A percentile compares a stretch with the other conserved stretches of the same genome.
These are phyloP conservation scores for Branchinecta lindahli DNA, from an alignment of 1,140 invertebrate species.

Conservation along the genomic window DNA sequence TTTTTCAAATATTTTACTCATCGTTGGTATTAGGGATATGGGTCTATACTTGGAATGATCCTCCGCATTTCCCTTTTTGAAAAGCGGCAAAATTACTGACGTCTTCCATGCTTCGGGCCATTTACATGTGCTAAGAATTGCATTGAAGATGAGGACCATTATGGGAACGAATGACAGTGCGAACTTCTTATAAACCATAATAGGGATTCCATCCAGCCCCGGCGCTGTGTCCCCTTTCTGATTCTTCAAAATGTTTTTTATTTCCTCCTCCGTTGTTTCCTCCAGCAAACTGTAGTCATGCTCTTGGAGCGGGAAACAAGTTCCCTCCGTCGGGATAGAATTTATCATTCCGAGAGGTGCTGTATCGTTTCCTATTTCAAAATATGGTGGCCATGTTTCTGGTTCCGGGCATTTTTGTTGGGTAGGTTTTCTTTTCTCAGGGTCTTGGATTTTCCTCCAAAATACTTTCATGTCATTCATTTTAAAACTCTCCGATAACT, in stretches of 20 bases:
- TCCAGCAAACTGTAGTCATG: conserved; percentile 9
- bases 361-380: conserved; percentile 9
- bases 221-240: conserved; percentile 7
- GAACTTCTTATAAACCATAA: conserved; percentile 7
- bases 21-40: conserved; percentile 10
- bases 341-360: conserved; percentile 2
- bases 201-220: conserved; percentile 7
- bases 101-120: conserved; percentile 7
- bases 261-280: conserved; percentile 9
- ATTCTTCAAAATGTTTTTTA: conserved; percentile 9
- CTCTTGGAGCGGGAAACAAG: conserved; percentile 10
- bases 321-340: conserved; percentile 10
- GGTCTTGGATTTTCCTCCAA: conserved; percentile 9
- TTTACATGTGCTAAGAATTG: conserved; percentile 10
- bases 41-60: not conserved
- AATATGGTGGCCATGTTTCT: conserved; percentile 10
- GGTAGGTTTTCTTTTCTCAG: conserved; percentile 10
- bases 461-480: conserved; percentile 7
- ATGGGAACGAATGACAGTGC: conserved; percentile 9
- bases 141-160: conserved; percentile 7
- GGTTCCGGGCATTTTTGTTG: conserved; percentile 9
- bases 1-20: conserved; percentile 9
- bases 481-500: conserved; percentile 7
- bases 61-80: conserved; percentile 10
- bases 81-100: conserved; percentile 10